Evolutionary conservation across 2,888 invertebrate genomes (phyloP), one percentile per base, ranked within the genome.

Genomic region (Chloromyia formosa): DNA sequence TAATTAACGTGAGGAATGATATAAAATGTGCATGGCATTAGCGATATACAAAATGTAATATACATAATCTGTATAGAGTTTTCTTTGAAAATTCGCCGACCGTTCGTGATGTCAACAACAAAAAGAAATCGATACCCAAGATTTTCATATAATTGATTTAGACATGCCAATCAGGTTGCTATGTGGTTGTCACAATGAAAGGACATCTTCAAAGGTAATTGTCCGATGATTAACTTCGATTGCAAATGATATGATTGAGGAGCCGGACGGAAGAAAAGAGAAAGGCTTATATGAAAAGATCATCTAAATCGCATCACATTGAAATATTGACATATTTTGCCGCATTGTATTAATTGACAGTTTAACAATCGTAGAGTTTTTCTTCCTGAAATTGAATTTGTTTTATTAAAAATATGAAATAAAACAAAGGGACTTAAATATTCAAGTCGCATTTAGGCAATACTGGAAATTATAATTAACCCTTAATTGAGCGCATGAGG

Each of bases 131-230:
- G 1, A 18, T 22, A 20, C 45, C 14, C 66, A 66, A 49, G 45
- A n/a, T 66, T 66, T n/a, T 66, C 66, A 49, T 45, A 49, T 66
- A 66, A 66, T 66, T 66, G 66, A 66, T 66, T 35, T 49, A 45
- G 45, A 49, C 66, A 49, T 66, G 66, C 49, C 66, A 66, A 66
- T 66, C 66, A 66, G 49, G 20, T 49, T 45, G 49, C 27, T 49
- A 18, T 18, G 18, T n/a, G 22, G 3, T 16, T 62, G 62, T 62
- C 62, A 12, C 12, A 49, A 45, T 12, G 54, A 71, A 71, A 71
- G 71, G 71, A 71, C 71, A 56, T 71, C 71, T 71, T 58, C 40
- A 35, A 71, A 53, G 56, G 54, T 69, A 54, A 54, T 54, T 54
- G 54, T 54, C 56, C 69, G 53, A 27, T 27, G 69, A 53, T 54